Evolutionary conservation across 2,797 vertebrate genomes (phyloP), one percentile per base, ranked within the genome.

Genomic region (Morus bassanus): DNA sequence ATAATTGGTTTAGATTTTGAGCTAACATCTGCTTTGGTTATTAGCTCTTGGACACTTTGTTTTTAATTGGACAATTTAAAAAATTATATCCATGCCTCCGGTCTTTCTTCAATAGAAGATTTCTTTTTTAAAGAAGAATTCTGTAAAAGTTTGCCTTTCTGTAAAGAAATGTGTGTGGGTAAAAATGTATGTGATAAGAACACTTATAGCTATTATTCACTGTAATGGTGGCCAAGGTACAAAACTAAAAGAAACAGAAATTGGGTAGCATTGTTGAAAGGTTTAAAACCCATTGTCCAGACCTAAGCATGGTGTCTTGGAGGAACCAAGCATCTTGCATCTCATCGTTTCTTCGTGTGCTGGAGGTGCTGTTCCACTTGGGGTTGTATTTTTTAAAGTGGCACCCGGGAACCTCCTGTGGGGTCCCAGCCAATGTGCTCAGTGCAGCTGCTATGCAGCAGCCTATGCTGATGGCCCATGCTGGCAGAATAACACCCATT

Each of bases 1-100:
- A 74, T 94, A 97, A 95, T 96, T 96, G 93, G 91, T 93, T 92
- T 92, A 77, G 93, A 80, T 94, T 95, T 89, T 74, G 48, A 91
- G 81, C 83, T 93, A 60, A 69, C 68, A 92, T 94, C 86, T 92
- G 88, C 96, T 95, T 92, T 82, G 81, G 86, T 91, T 95, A 85
- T 93, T 93, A 93, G 88, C 68, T 87, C 45, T 87, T 68, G 90
- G 81, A 74, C 68, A 74, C 84, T 94, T 92, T 74, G 72, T 14
- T 93, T 93, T 96, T 95, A 95, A 95, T 93, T 77, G 77, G 83
- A 80, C 77, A 77, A 67, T 92, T 96, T 93, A 75, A 96, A 91
- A 87, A 85, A 16, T 50, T 51, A 37, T 85, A 86, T 70, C 65
- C 85, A 74, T 31, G 92, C 80, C 94, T 95, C 68, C 0, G 2